Evolutionary conservation across 92 coral and sea anemone species (phyloP).

Genomic region (Zoanthus gigantus): DNA sequence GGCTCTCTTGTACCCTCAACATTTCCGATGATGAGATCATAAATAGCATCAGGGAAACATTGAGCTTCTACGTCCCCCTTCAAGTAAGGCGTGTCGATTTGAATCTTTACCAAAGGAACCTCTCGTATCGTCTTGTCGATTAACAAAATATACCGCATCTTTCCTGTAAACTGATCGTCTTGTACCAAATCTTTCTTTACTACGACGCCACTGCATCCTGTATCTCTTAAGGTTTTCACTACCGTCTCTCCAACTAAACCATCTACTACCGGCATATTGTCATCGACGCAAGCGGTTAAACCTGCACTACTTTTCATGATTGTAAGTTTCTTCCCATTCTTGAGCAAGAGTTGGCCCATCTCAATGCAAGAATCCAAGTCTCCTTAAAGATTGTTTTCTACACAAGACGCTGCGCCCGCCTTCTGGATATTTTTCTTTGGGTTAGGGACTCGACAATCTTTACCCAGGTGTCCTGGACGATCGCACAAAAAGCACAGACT

Average conservation of each 20-base stretch:
- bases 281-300: background rate
- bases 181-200: background rate
- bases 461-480: slow-evolving; percentile 18
- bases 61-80: slow-evolving; percentile 36
- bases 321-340: background rate
- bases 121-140: slow-evolving; percentile 11
- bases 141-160: background rate
- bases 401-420: background rate
- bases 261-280: background rate
- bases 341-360: background rate
- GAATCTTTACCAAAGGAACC: slow-evolving; percentile 1
- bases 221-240: slow-evolving; percentile 1
- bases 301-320: background rate
- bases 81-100: slow-evolving; percentile 32
- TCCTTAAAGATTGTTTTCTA: background rate
- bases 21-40: slow-evolving; percentile 33
- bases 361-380: background rate
- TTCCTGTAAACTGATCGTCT: slow-evolving; percentile 18
- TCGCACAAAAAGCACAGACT: slow-evolving; percentile 7
- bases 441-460: background rate
- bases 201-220: slow-evolving; percentile 18
- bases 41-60: slow-evolving; percentile 40
- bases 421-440: slow-evolving; percentile 8
- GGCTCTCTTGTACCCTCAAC: slow-evolving; percentile 19
- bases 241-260: slow-evolving; percentile 6